Evolutionary conservation across 2,113 vertebrate genomes (phyloP), one percentile per base, ranked within the genome.

Genomic region (Nycticorax nycticorax): DNA sequence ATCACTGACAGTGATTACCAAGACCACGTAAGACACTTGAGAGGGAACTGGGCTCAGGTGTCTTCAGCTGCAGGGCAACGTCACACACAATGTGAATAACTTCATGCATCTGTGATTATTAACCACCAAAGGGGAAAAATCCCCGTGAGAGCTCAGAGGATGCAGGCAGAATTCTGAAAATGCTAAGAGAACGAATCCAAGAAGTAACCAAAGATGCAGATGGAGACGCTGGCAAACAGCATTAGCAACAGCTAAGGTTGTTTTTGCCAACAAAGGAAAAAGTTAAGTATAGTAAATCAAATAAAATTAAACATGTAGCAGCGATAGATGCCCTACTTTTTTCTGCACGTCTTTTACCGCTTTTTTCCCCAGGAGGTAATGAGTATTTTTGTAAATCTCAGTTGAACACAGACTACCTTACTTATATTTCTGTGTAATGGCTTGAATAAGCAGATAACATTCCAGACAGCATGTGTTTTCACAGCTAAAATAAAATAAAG

Each of bases 281-380:
- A 85, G 93, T 96, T 91, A 87, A 95, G 84, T 79, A 85, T 64
- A 92, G 89, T 87, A 94, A 96, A 92, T 89, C 77, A 95, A 97
- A 96, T 89, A 93, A 94, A 95, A 96, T 93, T 64, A 96, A 92
- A 95, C 87, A 96, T 63, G 87, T 67, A 89, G 39, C 56, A 94
- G 92, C 89, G 87, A 75, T 88, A 85, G 87, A 87, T 96, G 91
- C 37, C 91, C 95, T 95, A 93, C 63, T 91, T 94, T 92, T 80
- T 77, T 68, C 92, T 87, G 69, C 73, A 81, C 85, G 52, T 74
- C 17, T 89, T 88, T 82, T 73, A 72, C 50, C 39, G 9, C 66
- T 55, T 48, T 79, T 89, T 85, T 67, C 16, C 53, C 24, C 33
- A 63, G 50, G 45, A 91, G n/a, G 59, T 67, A 63, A 41, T 22